Percentiles rank a stretch among this genome's conserved stretches.
Evolutionary conservation across 1,140 invertebrate species (phyloP).

Genomic region (Temnothorax curvispinosus): DNA sequence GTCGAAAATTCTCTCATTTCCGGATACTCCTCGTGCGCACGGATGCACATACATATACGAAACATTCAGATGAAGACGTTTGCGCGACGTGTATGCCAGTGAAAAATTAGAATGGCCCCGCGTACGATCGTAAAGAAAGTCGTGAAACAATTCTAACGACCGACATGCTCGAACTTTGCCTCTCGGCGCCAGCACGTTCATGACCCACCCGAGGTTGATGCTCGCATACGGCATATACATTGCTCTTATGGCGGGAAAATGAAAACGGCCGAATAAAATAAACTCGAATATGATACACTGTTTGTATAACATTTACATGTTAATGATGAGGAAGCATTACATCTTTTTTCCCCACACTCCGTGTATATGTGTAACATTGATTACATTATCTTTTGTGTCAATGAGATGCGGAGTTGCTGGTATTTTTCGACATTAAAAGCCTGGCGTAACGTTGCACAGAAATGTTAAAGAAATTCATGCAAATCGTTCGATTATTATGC

Average conservation of each 20-base stretch:
- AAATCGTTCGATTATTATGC: conserved; percentile 32
- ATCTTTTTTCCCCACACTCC: background rate
- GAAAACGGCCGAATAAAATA: conserved; percentile 58
- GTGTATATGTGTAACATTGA: background rate
- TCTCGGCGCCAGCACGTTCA: conserved; percentile 44
- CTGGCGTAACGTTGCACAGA: background rate
- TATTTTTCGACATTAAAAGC: conserved; percentile 21
- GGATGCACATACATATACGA: background rate
- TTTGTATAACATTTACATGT: conserved; percentile 42
- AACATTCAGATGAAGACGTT: conserved; percentile 43
- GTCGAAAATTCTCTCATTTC: background rate
- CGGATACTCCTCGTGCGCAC: background rate
- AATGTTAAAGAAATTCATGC: conserved; percentile 16
- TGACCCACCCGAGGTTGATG: conserved; percentile 60
- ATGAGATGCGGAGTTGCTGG: background rate
- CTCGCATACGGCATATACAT: conserved; percentile 1
- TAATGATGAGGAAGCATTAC: conserved; percentile 45
- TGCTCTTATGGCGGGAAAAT: conserved; percentile 19
- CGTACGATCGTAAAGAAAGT: conserved; percentile 39
- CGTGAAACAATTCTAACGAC: conserved; percentile 53
- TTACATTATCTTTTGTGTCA: background rate
- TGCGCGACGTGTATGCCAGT: background rate
- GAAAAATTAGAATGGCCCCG: conserved; percentile 37
- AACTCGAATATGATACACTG: conserved; percentile 28
- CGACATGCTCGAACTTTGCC: conserved; percentile 36